Conservation (phyloP, 1,140 invertebrate species). For the Charaxes varanes region DNA sequence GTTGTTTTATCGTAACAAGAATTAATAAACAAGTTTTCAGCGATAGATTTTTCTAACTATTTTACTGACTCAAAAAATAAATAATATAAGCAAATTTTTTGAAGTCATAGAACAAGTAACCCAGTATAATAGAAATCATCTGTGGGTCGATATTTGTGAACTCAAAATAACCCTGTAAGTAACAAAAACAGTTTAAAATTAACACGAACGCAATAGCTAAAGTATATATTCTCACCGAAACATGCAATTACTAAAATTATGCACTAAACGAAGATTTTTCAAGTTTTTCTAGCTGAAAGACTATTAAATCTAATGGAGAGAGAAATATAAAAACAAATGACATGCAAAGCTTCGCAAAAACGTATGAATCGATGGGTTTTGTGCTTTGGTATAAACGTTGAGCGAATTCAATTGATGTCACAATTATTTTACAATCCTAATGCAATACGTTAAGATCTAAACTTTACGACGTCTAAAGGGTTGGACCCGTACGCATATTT, state of each 20-base stretch:
- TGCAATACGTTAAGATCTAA: constrained; percentile 66
- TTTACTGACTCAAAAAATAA: no score
- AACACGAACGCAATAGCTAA: constrained; percentile 9
- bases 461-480: constrained; percentile 66
- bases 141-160: no score
- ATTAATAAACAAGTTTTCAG: no score
- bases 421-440: constrained; percentile 66
- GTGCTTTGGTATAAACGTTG: constrained; percentile 74
- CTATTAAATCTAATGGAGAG: constrained; percentile 65
- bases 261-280: constrained; percentile 51
- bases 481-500: constrained; percentile 71
- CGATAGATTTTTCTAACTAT: no score
- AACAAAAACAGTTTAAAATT: constrained; percentile 5
- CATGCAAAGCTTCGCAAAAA: constrained; percentile 52
- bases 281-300: constrained; percentile 69
- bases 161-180: no score
- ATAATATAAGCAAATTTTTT: no score
- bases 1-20: no score
- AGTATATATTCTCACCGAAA: constrained; percentile 5
- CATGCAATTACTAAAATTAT: no score
- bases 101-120: no score
- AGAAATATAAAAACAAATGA: constrained; percentile 50
- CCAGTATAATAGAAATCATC: no score
- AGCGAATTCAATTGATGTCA: constrained; percentile 66
- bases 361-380: constrained; percentile 70